A percentile compares a stretch with the other conserved stretches of the same genome.
Evolutionary conservation across 2,888 invertebrate species (phyloP).

Genomic region (Cosmia pyralina): DNA sequence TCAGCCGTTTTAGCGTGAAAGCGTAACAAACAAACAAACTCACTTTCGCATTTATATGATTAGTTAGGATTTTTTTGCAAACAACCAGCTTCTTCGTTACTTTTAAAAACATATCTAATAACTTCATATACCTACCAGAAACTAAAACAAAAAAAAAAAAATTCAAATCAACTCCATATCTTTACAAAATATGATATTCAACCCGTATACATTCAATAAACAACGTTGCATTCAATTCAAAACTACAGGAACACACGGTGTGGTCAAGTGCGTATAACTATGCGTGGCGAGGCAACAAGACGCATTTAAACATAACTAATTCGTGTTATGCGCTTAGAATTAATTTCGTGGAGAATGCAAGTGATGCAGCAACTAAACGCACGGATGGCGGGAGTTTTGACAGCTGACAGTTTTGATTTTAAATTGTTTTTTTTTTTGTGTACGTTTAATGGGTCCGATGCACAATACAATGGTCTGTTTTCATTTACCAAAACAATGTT

Average conservation of each 20-base stretch:
- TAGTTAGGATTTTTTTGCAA: no score
- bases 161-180: constrained; percentile 62
- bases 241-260: constrained; percentile 80
- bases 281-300: constrained; percentile 71
- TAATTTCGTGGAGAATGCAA: constrained; percentile 68
- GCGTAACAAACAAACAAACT: no score
- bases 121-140: neutral
- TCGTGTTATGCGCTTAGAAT: constrained; percentile 76
- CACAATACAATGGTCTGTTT: constrained; percentile 35
- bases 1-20: no score
- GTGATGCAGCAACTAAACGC: constrained; percentile 67
- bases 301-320: constrained; percentile 84
- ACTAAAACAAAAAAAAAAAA: constrained; percentile 51
- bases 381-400: constrained; percentile 71
- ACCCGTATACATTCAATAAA: constrained; percentile 76
- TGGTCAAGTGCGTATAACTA: constrained; percentile 82
- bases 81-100: no score
- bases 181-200: constrained; percentile 79
- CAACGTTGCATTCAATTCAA: constrained; percentile 80
- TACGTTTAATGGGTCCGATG: constrained; percentile 12
- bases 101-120: neutral
- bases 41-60: no score
- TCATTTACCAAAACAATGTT: constrained; percentile 12
- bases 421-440: constrained; percentile 29
- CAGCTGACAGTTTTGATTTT: constrained; percentile 59